Evolutionary conservation across 1,140 invertebrate genomes (phyloP), one percentile per base, ranked within the genome.

Genomic region (Acarapis woodi): DNA sequence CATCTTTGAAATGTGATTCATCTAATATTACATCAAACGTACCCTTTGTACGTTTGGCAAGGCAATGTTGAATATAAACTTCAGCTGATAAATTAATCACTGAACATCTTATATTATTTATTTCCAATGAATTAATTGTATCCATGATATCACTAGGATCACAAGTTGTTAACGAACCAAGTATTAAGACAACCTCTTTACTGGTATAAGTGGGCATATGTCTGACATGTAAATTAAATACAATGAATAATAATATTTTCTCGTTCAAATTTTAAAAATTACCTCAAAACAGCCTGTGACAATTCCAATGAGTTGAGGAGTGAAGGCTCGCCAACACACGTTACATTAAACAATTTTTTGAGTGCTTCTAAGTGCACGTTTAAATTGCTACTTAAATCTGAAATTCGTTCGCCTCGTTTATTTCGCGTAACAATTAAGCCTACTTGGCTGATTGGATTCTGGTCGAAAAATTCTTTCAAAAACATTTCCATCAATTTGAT

Each of bases 391-490:
- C 33, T 39, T 23, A 94, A 59, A 44, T 88, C 79, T 38, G 73
- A 72, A 4, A 88, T 52, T 60, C 76, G 83, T 51, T 96, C 85
- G 14, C 83, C 79, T 48, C 82, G 62, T 58, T 93, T 94, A 49
- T 90, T 88, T 48, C 73, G 72, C 38, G 85, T 78, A 10, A 70
- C 57, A 46, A 97, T 76, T 32, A 96, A 62, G 16, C 87, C 88
- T 30, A 97, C 57, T 57, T 97, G 90, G 55, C 82, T 87, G 34
- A 97, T 83, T 26, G 90, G 90, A 61, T 96, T 97, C 59, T 93
- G 80, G 57, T 96, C 85, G 57, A 96, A 90, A 53, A 78, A 96
- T 57, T 93, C 83, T 46, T 87, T 76, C 37, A 96, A 69, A 55
- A 94, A 97, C 43, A 70, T 67, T 59, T 93, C 78, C 35, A 94